A percentile compares a stretch with the other conserved stretches of the same genome.
phyloP scores from a whole-genome alignment of 2,113 vertebrate species.

The Eubucco bourcierii region DNA sequence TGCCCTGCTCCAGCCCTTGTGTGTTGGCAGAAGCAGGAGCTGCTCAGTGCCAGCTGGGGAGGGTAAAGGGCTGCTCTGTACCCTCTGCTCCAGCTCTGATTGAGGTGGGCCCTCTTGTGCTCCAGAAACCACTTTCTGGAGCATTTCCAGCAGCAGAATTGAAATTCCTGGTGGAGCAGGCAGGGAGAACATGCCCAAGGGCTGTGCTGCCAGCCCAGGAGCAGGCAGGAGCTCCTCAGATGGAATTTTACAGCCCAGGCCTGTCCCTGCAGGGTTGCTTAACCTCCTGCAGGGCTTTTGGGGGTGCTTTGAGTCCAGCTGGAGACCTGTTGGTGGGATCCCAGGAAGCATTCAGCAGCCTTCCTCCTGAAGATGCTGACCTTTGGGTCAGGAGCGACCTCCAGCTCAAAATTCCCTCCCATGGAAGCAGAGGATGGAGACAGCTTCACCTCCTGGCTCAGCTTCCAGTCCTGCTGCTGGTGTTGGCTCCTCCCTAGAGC shows the following conservation, averaged over 20 bases:
- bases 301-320: neutral
- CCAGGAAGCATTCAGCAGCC: neutral
- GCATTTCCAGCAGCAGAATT: neutral
- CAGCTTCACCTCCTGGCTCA: neutral
- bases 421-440: neutral
- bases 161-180: neutral
- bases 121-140: neutral
- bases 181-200: neutral
- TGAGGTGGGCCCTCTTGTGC: accelerated
- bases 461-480: neutral
- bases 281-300: accelerated
- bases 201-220: neutral
- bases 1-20: neutral
- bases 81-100: accelerated
- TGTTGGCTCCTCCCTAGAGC: neutral
- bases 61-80: neutral
- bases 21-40: neutral
- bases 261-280: accelerated
- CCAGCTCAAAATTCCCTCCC: neutral
- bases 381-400: neutral
- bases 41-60: neutral
- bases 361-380: neutral
- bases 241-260: accelerated
- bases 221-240: neutral
- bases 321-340: neutral